Base-by-base conservation (phyloP, 2,888 invertebrate species). In the Hypolimnas misippus region DNA sequence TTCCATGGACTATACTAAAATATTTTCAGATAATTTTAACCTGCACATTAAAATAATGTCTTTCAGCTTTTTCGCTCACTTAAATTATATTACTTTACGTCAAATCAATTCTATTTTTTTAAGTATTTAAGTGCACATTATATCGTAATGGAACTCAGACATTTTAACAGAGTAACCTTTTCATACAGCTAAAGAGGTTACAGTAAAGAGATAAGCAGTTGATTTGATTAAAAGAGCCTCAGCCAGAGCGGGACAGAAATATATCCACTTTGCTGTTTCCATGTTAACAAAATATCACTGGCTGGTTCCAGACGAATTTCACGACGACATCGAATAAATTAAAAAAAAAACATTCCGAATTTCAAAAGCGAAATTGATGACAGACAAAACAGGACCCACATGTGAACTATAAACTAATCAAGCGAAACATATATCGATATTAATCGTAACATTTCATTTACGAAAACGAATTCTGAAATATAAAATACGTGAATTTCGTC, bases 221-320 rank as follows among this genome's bases (percentile, higher is more conserved):
- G 68, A 67, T 67, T 65, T 67, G 65, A 68, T 68, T 68, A 68
- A 64, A 62, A 51, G 35, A 46, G 56, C 57, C 63, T 49, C 50
- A 38, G 49, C n/a, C 14, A 63, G 63, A 63, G 42, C 21, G 63
- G 35, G 66, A 66, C 57, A 21, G 61, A n/a, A n/a, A 61, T 54
- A 54, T 29, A 52, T 6, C 44, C 44, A 46, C 44, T 46, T 44
- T 19, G 12, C 50, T 54, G 57, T 62, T 62, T 62, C 62, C 58
- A 65, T 62, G 58, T 56, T 52, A 35, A 59, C 57, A 55, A 44
- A 49, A 29, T 49, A 49, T 14, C 49, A 25, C 29, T 53, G 52
- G 33, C 60, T 35, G 44, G 12, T 52, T 63, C 59, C 50, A 58
- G 54, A 38, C n/a, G 31, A 55, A 59, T 56, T 58, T 59, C 51